Conservation (phyloP, 2,888 invertebrate species). For the Athalia circularis region DNA sequence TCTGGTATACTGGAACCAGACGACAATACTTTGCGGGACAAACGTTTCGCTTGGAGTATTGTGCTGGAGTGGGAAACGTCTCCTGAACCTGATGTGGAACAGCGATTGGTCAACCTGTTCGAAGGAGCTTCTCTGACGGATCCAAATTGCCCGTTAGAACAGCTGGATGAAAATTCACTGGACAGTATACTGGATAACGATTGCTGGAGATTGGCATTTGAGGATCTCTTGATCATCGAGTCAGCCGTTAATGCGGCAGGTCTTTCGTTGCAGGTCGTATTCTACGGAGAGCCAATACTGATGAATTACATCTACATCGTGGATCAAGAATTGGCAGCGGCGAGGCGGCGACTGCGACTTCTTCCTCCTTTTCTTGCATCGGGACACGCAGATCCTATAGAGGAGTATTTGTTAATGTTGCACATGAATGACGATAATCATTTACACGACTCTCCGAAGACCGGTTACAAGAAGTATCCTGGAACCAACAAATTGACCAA, state of each 20-base stretch:
- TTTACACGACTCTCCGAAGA: too few relatives aligned
- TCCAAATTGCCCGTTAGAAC: constrained; percentile 5
- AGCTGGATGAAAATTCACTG: neutral
- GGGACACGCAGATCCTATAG: neutral
- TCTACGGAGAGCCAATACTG: constrained; percentile 43
- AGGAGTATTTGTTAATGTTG: too few relatives aligned
- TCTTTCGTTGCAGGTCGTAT: constrained; percentile 42
- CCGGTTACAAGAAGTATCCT: too few relatives aligned
- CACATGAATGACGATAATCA: too few relatives aligned
- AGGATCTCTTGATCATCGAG: constrained; percentile 44
- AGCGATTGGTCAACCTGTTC: constrained; percentile 40
- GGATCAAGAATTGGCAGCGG: neutral
- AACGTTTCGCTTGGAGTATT: constrained; percentile 42
- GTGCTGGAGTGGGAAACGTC: constrained; percentile 40
- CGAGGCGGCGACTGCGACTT: neutral
- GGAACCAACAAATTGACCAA: too few relatives aligned
- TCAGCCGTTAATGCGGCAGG: constrained; percentile 40
- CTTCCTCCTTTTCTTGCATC: too few relatives aligned
- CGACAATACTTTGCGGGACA: neutral
- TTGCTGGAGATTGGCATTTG: constrained; percentile 28
- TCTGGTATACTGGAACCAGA: constrained; percentile 10
- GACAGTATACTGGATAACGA: neutral
- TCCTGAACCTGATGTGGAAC: constrained; percentile 34
- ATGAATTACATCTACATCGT: constrained; percentile 47
- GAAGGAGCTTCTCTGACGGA: constrained; percentile 8